These are phyloP conservation scores for Oxystoma pomonae DNA, from an alignment of 2,888 invertebrate genomes.

Conservation along the genomic window DNA sequence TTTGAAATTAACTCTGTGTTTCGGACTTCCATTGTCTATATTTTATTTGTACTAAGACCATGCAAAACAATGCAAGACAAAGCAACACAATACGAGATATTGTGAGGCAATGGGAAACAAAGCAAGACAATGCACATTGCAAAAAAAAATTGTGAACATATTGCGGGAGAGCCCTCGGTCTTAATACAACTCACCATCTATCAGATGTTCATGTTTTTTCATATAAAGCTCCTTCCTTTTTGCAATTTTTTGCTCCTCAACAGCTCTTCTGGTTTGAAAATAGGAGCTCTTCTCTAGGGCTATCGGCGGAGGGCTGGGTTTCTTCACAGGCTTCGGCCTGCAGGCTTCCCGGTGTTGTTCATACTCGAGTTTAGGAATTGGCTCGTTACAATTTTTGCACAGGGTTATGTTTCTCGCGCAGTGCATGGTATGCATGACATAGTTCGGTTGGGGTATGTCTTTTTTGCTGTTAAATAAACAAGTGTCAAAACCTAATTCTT, in stretches of 20 bases:
- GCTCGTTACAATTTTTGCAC: slow-evolving; percentile 65
- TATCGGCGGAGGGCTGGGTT: slow-evolving; percentile 29
- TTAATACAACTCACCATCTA: slow-evolving; percentile 24
- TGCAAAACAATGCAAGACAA: no score
- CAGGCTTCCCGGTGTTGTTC: slow-evolving; percentile 52
- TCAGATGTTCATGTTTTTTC: slow-evolving; percentile 32
- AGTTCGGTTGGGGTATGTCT: slow-evolving; percentile 63
- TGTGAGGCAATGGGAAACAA: no score
- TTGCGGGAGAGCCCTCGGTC: no score
- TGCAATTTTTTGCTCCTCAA: slow-evolving; percentile 38
- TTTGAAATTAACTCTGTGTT: no score
- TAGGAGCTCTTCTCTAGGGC: slow-evolving; percentile 37
- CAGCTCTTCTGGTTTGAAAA: slow-evolving; percentile 34
- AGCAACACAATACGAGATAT: no score
- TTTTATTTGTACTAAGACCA: no score
- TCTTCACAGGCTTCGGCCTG: slow-evolving; percentile 46
- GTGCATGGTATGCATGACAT: slow-evolving; percentile 66
- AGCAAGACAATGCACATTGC: no score
- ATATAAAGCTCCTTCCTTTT: slow-evolving; percentile 32
- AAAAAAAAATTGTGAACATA: no score
- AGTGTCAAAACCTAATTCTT: no score
- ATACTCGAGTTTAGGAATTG: slow-evolving; percentile 56
- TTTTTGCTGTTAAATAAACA: slow-evolving; percentile 67
- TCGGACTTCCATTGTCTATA: no score
- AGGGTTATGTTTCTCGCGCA: slow-evolving; percentile 64